phyloP scores from a whole-genome alignment of 2,797 vertebrate genomes.

The Falco concolor region DNA sequence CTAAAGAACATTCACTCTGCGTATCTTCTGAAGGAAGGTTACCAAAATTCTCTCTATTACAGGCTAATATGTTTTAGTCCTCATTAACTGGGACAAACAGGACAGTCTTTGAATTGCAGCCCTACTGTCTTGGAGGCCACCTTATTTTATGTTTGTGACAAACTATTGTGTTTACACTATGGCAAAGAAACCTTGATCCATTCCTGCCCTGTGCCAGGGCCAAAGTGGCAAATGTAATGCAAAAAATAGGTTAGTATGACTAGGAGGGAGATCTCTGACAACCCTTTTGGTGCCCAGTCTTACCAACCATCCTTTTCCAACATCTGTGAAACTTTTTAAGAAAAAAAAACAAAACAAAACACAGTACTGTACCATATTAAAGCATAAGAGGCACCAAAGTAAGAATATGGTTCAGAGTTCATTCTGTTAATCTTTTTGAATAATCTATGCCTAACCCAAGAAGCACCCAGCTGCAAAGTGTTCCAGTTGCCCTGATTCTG shows the following conservation, averaged over 20 bases:
- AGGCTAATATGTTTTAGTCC: slow-evolving; percentile 24
- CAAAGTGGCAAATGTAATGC: slow-evolving; percentile 17
- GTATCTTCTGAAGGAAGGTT: slow-evolving; percentile 6
- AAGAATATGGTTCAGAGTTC: background rate
- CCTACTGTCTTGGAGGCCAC: background rate
- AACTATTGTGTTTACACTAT: slow-evolving; percentile 15
- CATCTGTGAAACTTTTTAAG: background rate
- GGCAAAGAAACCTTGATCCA: slow-evolving; percentile 8
- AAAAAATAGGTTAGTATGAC: slow-evolving; percentile 34
- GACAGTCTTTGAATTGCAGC: slow-evolving; percentile 9
- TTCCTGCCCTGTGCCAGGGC: background rate
- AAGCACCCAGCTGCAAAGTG: background rate
- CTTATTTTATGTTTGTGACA: slow-evolving; percentile 35
- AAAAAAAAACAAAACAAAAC: background rate
- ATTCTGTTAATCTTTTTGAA: background rate
- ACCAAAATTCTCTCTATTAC: slow-evolving; percentile 24
- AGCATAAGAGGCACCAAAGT: background rate
- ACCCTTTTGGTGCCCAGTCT: background rate
- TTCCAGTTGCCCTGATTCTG: background rate
- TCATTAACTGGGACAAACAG: slow-evolving; percentile 46
- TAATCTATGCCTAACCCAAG: background rate
- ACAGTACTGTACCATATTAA: background rate
- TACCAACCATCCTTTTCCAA: background rate
- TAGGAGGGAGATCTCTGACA: background rate
- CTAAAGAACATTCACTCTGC: background rate